Evolutionary conservation across 2,113 vertebrate species (phyloP).

Genomic region (Merops nubicus): DNA sequence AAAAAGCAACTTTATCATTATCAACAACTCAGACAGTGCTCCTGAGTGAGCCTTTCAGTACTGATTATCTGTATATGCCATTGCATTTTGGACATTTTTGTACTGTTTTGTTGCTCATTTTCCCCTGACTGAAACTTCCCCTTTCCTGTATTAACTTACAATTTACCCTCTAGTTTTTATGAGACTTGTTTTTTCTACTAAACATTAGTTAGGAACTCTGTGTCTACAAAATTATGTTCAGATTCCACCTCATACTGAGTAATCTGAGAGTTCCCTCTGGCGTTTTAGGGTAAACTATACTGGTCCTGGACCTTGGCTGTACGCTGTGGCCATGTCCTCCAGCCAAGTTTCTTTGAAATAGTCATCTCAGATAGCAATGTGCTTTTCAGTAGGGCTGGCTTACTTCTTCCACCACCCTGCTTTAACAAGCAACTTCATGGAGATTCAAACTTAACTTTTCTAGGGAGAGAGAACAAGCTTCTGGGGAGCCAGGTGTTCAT

Average conservation of each 20-base stretch:
- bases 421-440: background rate
- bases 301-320: background rate
- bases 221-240: background rate
- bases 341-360: background rate
- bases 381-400: accelerated
- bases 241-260: background rate
- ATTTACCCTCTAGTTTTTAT: background rate
- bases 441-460: background rate
- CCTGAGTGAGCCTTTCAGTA: background rate
- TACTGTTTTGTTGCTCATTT: background rate
- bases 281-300: background rate
- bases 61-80: background rate
- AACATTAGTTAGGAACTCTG: background rate
- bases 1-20: background rate
- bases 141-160: background rate
- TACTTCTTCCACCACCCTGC: background rate
- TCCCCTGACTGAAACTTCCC: accelerated
- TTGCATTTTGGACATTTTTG: background rate
- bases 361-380: background rate
- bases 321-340: background rate
- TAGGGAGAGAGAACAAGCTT: background rate
- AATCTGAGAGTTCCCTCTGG: background rate
- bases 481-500: background rate
- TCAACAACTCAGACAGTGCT: background rate
- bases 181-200: background rate